These are phyloP conservation scores for Selenia dentaria DNA, from an alignment of 2,888 invertebrate species.

Conservation along the genomic window DNA sequence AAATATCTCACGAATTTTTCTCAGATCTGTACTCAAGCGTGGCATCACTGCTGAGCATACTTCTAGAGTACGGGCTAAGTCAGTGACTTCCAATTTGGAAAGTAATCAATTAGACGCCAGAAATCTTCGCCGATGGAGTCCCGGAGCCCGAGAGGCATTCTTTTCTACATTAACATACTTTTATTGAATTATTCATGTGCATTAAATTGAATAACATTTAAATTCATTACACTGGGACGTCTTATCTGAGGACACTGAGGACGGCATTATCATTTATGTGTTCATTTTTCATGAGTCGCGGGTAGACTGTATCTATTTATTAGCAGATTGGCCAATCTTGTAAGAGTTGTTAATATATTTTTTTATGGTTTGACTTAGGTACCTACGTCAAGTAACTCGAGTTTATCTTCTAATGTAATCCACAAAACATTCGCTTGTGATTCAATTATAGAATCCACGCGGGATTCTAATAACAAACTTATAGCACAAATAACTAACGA, in stretches of 20 bases:
- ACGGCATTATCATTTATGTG: slow-evolving; percentile 38
- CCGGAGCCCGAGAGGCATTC: slow-evolving; percentile 53
- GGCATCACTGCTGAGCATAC: too few species aligned
- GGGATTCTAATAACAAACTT: too few species aligned
- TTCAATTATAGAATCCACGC: too few species aligned
- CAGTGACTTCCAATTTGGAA: slow-evolving; percentile 35
- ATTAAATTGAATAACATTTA: slow-evolving; percentile 79
- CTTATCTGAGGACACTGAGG: slow-evolving; percentile 39
- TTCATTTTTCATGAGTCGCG: slow-evolving; percentile 34
- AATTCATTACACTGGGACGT: slow-evolving; percentile 66
- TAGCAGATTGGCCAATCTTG: background rate
- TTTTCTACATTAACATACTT: slow-evolving; percentile 71
- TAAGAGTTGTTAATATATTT: too few species aligned
- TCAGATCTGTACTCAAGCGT: too few species aligned
- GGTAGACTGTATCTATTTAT: background rate
- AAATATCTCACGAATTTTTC: too few species aligned
- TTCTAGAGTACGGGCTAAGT: too few species aligned
- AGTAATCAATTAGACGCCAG: slow-evolving; percentile 66
- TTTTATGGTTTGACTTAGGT: too few species aligned
- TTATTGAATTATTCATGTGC: slow-evolving; percentile 78
- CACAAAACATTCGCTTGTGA: too few species aligned
- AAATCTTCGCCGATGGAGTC: slow-evolving; percentile 57
- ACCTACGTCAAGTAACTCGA: too few species aligned
- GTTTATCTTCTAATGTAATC: too few species aligned
- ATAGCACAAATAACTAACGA: too few species aligned